phyloP scores from a whole-genome alignment of 2,888 invertebrate genomes.

The Ectropis crepuscularia region DNA sequence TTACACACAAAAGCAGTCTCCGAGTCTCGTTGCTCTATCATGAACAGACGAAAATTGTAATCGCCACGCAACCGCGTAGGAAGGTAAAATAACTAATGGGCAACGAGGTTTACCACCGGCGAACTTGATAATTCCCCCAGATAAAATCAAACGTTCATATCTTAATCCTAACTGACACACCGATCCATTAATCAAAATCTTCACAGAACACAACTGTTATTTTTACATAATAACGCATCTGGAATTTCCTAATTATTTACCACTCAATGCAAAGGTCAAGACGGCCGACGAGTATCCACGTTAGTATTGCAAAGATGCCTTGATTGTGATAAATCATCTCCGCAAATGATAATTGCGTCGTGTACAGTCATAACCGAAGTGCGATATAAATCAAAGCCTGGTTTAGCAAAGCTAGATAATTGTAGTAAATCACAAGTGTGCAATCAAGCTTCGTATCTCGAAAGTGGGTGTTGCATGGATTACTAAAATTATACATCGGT shows the following conservation, averaged over 20 bases:
- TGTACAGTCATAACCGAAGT: constrained; percentile 49
- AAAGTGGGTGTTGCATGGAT: constrained; percentile 72
- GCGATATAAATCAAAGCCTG: constrained; percentile 68
- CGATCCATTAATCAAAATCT: constrained; percentile 37
- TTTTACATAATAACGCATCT: constrained; percentile 41
- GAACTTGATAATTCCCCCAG: constrained; percentile 16
- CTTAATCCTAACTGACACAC: constrained; percentile 29
- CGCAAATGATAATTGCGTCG: constrained; percentile 64
- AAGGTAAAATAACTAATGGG: constrained; percentile 66
- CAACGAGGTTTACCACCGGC: constrained; percentile 39
- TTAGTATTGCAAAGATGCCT: constrained; percentile 60
- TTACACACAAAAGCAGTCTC: constrained; percentile 30
- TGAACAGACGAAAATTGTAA: constrained; percentile 74
- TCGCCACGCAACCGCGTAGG: constrained; percentile 73
- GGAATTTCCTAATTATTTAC: constrained; percentile 50
- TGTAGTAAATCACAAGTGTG: constrained; percentile 73
- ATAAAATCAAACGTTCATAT: constrained; percentile 39
- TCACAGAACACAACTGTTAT: constrained; percentile 23
- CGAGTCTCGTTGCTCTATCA: constrained; percentile 48
- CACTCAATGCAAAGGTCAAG: constrained; percentile 63
- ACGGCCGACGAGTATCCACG: constrained; percentile 49
- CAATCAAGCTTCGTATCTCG: constrained; percentile 71
- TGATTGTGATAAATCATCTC: constrained; percentile 74
- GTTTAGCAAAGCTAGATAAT: constrained; percentile 71
- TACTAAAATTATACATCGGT: constrained; percentile 71